Base-by-base conservation (phyloP, 92 coral and sea anemone species). In the Blastomussa wellsi region DNA sequence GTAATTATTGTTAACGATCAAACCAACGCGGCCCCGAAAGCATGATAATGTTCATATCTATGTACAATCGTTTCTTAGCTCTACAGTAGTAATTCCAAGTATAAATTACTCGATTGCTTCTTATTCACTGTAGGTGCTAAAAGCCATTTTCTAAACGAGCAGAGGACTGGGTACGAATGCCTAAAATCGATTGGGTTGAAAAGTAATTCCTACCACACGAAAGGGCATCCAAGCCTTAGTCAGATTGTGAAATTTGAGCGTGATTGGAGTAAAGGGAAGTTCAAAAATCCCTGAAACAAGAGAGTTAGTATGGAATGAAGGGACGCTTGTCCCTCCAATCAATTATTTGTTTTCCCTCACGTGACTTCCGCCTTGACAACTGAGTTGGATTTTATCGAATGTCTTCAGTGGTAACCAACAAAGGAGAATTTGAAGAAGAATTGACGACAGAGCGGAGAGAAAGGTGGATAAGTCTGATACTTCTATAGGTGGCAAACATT, bases 321-420 rank as follows among this genome's bases (percentile, higher is more conserved):
- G n/a, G n/a, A n/a, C n/a, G n/a, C n/a, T n/a, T n/a, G n/a, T n/a
- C n/a, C n/a, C n/a, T n/a, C n/a, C n/a, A n/a, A n/a, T n/a, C n/a
- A n/a, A n/a, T n/a, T n/a, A n/a, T n/a, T n/a, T n/a, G n/a, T n/a
- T n/a, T n/a, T n/a, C n/a, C n/a, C n/a, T n/a, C n/a, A n/a, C n/a
- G n/a, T n/a, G n/a, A n/a, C n/a, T n/a, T n/a, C n/a, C n/a, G n/a
- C 42, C 80, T 85, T 31, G 85, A 86, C 67, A 79, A 86, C 55
- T 73, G 79, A 29, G 38, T 68, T n/a, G 83, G 70, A 37, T 86
- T 69, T 79, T 86, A 69, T 51, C 73, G 89, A 9, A 72, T 79
- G 29, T 73, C 85, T 8, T 7, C 64, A n/a, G 89, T 79, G 57
- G 72, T 79, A 22, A 72, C 80, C 35, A 79, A 86, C 44, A 70